phyloP scores from a whole-genome alignment of 1,140 invertebrate genomes.

The Danaus plexippus region DNA sequence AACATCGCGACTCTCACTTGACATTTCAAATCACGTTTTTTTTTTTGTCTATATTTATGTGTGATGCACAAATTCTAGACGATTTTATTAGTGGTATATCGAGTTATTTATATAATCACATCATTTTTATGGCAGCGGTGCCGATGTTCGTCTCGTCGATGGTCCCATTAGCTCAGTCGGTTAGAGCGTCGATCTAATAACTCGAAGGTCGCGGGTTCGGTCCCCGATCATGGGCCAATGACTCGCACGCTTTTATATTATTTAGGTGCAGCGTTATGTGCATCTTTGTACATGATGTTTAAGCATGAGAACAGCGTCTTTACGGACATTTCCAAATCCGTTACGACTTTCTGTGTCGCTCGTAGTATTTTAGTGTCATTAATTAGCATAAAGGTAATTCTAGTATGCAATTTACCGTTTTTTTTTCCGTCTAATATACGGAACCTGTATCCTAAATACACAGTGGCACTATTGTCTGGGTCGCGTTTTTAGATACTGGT shows the following conservation, averaged over 20 bases:
- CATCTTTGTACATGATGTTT: slow-evolving; percentile 15
- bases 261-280: slow-evolving; percentile 16
- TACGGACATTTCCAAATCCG: too few species aligned
- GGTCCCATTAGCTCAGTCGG: slow-evolving; percentile 26
- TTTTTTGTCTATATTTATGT: slow-evolving; percentile 2
- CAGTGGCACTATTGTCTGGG: too few species aligned
- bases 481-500: too few species aligned
- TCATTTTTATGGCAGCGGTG: slow-evolving; percentile 13
- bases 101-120: slow-evolving; percentile 20
- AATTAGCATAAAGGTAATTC: too few species aligned
- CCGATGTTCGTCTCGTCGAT: slow-evolving; percentile 1
- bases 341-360: too few species aligned
- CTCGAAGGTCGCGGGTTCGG: slow-evolving; percentile 29
- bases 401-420: too few species aligned
- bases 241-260: slow-evolving; percentile 15
- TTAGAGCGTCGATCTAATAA: slow-evolving; percentile 25
- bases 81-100: slow-evolving; percentile 24
- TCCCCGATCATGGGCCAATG: slow-evolving; percentile 29
- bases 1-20: too few species aligned
- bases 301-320: slow-evolving; percentile 13
- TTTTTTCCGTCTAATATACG: too few species aligned
- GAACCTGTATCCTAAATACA: too few species aligned
- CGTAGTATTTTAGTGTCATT: too few species aligned
- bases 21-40: too few species aligned
- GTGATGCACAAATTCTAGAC: slow-evolving; percentile 20